Evolutionary conservation across 2,113 vertebrate genomes (phyloP), one percentile per base, ranked within the genome.

Genomic region (Tyto alba): DNA sequence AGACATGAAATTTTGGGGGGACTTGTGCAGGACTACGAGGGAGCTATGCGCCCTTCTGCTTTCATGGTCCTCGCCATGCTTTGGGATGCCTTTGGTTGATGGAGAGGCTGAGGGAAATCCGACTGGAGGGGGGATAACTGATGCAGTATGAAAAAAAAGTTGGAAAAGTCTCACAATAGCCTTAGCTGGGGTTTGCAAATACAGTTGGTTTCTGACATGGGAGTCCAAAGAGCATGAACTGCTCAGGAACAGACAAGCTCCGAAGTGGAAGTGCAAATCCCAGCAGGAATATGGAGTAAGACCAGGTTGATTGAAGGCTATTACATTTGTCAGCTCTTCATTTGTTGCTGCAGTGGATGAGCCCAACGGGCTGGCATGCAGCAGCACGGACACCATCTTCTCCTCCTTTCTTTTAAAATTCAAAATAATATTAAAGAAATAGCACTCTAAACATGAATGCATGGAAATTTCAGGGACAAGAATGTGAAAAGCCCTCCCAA

Each of bases 321-420:
- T 73, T 85, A n/a, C 6, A 12, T 57, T 87, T 95, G 38, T 36
- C 13, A 64, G 36, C 48, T 92, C 34, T 36, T 48, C 22, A 32
- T 36, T 62, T 48, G 21, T n/a, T 72, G 57, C 56, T 64, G 57
- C 16, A 63, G 52, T 20, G 45, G 74, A n/a, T 74, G 40, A 75
- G 71, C 45, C 50, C 4, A 19, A 23, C 6, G 17, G 38, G 73
- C 55, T 57, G 38, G 6, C 1, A 8, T 38, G 32, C 48, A 45
- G 36, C 36, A 55, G 22, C 73, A 47, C 0, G 1, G 21, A 3
- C 23, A 43, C 4, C 4, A 3, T 50, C 16, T 23, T 71, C 27
- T 14, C 8, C 9, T 79, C 23, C 18, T 82, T 88, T 41, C n/a
- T 47, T 68, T 34, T 56, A 47, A 81, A 82, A 59, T 55, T 59